Evolutionary conservation across 2,888 invertebrate species (phyloP).

Genomic region (Megaustenia siamemsis): DNA sequence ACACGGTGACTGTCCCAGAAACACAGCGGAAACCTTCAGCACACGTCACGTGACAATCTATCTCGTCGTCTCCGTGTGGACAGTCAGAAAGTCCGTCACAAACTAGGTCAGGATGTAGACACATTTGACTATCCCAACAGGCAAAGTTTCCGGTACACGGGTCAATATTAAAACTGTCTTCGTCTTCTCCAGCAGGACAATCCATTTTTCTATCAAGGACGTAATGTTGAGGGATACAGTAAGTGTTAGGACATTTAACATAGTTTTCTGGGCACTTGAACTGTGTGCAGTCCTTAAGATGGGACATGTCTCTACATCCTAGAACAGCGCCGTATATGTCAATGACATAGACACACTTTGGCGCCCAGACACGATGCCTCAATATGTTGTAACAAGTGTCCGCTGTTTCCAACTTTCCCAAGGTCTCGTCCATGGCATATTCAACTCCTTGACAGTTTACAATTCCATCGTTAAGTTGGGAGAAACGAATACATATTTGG

Average conservation of each 20-base stretch:
- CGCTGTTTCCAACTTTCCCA: conserved; percentile 10
- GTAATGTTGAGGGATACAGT: conserved; percentile 35
- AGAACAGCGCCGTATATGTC: conserved; percentile 9
- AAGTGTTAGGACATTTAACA: conserved; percentile 34
- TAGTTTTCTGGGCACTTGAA: conserved; percentile 43
- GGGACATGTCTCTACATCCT: conserved; percentile 30
- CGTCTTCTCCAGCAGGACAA: conserved; percentile 43
- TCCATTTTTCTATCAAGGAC: conserved; percentile 19
- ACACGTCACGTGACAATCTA: conserved; percentile 16
- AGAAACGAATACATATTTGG: conserved; percentile 13
- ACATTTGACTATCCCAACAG: conserved; percentile 25
- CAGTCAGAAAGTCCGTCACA: conserved; percentile 31
- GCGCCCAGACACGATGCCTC: background rate
- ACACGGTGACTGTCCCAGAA: background rate
- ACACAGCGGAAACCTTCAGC: conserved; percentile 8
- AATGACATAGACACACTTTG: conserved; percentile 33
- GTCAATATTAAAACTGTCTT: background rate
- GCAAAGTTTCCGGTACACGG: conserved; percentile 25
- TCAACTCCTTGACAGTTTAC: conserved; percentile 30
- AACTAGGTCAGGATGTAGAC: conserved; percentile 31
- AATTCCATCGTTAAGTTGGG: conserved; percentile 14
- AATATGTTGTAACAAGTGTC: background rate
- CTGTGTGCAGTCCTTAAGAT: conserved; percentile 28
- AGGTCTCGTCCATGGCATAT: conserved; percentile 35
- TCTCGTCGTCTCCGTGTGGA: conserved; percentile 23